Base-by-base conservation (phyloP, 2,113 vertebrate species). In the Axis porcinus region DNA sequence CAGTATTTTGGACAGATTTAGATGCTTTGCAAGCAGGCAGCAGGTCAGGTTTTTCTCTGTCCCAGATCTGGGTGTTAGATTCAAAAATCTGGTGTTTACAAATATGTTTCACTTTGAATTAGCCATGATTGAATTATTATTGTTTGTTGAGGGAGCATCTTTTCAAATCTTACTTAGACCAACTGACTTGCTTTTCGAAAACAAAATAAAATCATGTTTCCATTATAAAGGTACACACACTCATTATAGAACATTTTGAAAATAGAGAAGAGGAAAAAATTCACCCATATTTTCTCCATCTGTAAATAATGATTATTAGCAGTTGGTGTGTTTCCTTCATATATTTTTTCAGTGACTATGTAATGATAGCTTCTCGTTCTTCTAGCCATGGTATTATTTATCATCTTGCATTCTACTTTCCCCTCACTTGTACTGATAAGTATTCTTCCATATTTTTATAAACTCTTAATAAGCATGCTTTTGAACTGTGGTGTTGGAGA, bases 111-210 rank as follows among this genome's bases (percentile, higher is more conserved):
- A 94, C 33, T 62, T 94, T 86, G 60, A 94, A 74, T 67, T 95
- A 93, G 91, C 91, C 57, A 2, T 13, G 58, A 64, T 90, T 90
- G 81, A 8, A 2, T 88, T 92, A 33, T 87, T 91, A 83, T 2
- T 94, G 27, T 94, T 83, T 85, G 45, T 93, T 40, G 70, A 89
- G 33, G 54, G 36, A 47, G 45, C 36, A 52, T 85, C 96, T 70
- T 95, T 97, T 87, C 25, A 81, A 45, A 89, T 50, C 81, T 86
- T 79, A 70, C 57, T 91, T 88, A 93, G 4, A 9, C 70, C 83
- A 78, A 52, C 52, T 86, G 86, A 93, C 40, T 91, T 70, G 54
- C 85, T 91, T 96, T 97, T 84, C 45, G 40, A 84, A 90, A 94
- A 30, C 40, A 52, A 40, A 54, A 1, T 87, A 36, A 64, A 92